These are phyloP conservation scores for Sturnira hondurensis DNA, from an alignment of 2,113 vertebrate genomes.

Conservation along the genomic window DNA sequence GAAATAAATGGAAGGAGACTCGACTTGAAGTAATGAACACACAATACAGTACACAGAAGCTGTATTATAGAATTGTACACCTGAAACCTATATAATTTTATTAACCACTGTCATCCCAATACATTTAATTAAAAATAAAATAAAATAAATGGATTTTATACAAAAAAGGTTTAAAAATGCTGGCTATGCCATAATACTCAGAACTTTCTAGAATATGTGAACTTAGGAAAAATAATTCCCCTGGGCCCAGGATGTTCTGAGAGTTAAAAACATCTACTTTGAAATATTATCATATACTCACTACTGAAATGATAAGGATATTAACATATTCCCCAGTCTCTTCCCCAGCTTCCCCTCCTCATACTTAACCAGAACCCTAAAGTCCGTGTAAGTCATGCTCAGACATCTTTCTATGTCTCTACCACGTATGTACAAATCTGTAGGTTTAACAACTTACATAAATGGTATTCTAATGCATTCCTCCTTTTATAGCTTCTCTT, in stretches of 20 bases:
- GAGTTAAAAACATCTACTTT: neutral
- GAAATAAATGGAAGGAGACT: neutral
- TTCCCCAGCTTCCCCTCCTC: neutral
- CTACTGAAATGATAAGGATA: neutral
- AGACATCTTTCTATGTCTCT: neutral
- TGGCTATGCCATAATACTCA: neutral
- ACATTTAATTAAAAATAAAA: neutral
- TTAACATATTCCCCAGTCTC: neutral
- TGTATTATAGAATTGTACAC: neutral
- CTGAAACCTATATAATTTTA: neutral
- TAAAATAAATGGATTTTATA: neutral
- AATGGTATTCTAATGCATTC: neutral
- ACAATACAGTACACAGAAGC: too few relatives aligned
- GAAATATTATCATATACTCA: neutral
- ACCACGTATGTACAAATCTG: neutral
- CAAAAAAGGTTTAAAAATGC: neutral
- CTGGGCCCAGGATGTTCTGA: neutral
- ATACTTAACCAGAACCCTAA: neutral
- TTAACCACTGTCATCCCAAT: neutral
- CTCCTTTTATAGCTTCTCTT: neutral
- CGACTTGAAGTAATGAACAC: neutral
- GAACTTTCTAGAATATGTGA: neutral
- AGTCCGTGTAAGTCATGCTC: neutral
- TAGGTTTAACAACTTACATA: neutral
- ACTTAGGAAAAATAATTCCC: neutral